Evolutionary conservation across 2,797 vertebrate genomes (phyloP), one percentile per base, ranked within the genome.

Genomic region (Calcarius lapponicus): DNA sequence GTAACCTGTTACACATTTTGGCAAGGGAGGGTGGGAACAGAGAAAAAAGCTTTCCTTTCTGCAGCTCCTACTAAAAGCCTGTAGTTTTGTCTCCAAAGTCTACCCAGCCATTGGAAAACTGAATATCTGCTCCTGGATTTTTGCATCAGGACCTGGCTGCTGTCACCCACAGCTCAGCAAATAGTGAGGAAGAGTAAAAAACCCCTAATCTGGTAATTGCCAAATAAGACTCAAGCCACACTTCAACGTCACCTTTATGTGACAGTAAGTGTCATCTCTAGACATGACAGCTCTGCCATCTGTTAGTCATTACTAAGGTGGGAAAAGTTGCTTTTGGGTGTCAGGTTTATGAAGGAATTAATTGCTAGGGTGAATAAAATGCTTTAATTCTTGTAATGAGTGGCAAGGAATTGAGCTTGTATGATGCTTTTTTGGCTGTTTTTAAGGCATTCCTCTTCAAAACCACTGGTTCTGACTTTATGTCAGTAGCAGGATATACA

Each of bases 391-490:
- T 84, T 86, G 73, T 31, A 75, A 47, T 86, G 84, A 95, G 56
- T 62, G 86, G 95, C 58, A 91, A 90, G 78, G 83, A 81, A 45
- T 17, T 81, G 84, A 91, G 74, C 65, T 79, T 47, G 11, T n/a
- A 47, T n/a, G 66, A 65, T 90, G 56, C 36, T 79, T 85, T 87
- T 80, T 78, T 66, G 80, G 84, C 67, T 96, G 90, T 56, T 92
- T 92, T 95, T 92, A 96, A 97, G 94, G 93, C 95, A 91, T 94
- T 94, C 91, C 75, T 92, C 79, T 87, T 82, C 90, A 85, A 95
- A 94, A 60, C 81, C 83, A 94, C 60, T 6, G 2, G n/a, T 84
- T 86, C 80, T 82, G 70, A 80, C 51, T 78, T 62, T 5, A 19
- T 24, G 50, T 74, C 65, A 92, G 76, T 54, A 95, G 90, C 80